Evolutionary conservation across 2,888 invertebrate genomes (phyloP).

Genomic region (Diaprepes abbreviatus): DNA sequence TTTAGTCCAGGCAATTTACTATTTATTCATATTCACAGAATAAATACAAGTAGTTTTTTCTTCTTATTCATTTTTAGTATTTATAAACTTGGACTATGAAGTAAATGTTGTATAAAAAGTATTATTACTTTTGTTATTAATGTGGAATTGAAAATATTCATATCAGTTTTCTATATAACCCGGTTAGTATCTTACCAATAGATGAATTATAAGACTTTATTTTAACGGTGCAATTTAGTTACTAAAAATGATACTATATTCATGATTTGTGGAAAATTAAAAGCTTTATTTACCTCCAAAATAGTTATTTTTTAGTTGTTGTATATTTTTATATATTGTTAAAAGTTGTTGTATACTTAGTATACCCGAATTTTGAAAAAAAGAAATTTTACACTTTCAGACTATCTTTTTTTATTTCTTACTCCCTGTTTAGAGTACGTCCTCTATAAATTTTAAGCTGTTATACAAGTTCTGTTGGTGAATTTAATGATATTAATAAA

Average conservation of each 20-base stretch:
- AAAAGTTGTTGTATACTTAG: slow-evolving; percentile 19
- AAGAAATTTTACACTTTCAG: slow-evolving; percentile 32
- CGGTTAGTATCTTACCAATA: slow-evolving; percentile 11
- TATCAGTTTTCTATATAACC: slow-evolving; percentile 35
- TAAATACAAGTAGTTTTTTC: too few relatives aligned
- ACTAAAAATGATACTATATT: slow-evolving; percentile 30
- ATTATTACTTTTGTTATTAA: slow-evolving; percentile 33
- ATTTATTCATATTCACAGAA: too few relatives aligned
- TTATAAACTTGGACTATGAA: slow-evolving; percentile 20
- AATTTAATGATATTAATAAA: too few relatives aligned
- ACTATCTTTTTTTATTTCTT: too few relatives aligned
- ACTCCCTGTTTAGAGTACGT: too few relatives aligned
- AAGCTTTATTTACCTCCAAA: slow-evolving; percentile 30
- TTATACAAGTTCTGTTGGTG: too few relatives aligned
- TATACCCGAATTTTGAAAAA: slow-evolving; percentile 12
- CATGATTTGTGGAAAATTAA: slow-evolving; percentile 2
- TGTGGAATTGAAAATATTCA: slow-evolving; percentile 41
- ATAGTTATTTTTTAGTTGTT: slow-evolving; percentile 27
- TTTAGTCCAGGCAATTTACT: slow-evolving; percentile 19
- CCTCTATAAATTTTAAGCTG: too few relatives aligned
- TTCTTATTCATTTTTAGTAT: slow-evolving; percentile 7
- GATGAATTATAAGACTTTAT: slow-evolving; percentile 11
- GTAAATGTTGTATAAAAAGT: slow-evolving; percentile 16
- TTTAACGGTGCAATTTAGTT: slow-evolving; percentile 30
- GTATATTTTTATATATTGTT: slow-evolving; percentile 34